Evolutionary conservation across 2,888 invertebrate species (phyloP), one percentile per base, ranked within the genome.

Genomic region (Drosophila prostipennis): DNA sequence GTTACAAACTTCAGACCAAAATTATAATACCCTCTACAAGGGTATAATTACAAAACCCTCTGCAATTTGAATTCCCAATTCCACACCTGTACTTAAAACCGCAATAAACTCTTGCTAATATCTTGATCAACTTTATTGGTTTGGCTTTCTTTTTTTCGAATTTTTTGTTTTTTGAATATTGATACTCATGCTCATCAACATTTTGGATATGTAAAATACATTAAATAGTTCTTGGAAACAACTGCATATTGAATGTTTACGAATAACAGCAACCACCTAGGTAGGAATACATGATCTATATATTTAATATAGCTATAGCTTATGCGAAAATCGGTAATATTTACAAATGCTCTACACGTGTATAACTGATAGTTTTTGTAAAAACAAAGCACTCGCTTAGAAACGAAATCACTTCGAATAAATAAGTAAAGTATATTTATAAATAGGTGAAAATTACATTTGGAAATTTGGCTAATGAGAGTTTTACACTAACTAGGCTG

Each of bases 391-490:
- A 63, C 61, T 63, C 61, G 61, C 67, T 19, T 51, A 51, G 55
- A 60, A 57, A 64, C 63, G 11, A 57, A 64, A 54, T 63, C 55
- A 77, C 75, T 54, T 70, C 64, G 46, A 84, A 84, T 81, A 81
- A 81, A 84, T 81, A 81, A 84, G 81, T 81, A 81, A 45, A 51
- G 40, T 67, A 54, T 58, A 46, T 60, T 45, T 43, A 69, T 64
- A 72, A 59, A 59, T 68, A 61, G 65, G 57, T 29, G 65, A 58
- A 23, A 55, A 65, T 68, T 72, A 80, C 55, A 79, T 72, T 79
- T 83, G 53, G 65, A 70, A 85, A 82, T 85, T 84, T 86, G 84
- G 84, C 84, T 84, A 84, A 86, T 80, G 86, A 83, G 84, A 84
- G n/a, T 43, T 54, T 54, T 64, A 71, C 40, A 72, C 63, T 72